Percentiles rank a stretch among this genome's conserved stretches.
Evolutionary conservation across 2,888 invertebrate species (phyloP).

Genomic region (Cryptocheilus praepositus): DNA sequence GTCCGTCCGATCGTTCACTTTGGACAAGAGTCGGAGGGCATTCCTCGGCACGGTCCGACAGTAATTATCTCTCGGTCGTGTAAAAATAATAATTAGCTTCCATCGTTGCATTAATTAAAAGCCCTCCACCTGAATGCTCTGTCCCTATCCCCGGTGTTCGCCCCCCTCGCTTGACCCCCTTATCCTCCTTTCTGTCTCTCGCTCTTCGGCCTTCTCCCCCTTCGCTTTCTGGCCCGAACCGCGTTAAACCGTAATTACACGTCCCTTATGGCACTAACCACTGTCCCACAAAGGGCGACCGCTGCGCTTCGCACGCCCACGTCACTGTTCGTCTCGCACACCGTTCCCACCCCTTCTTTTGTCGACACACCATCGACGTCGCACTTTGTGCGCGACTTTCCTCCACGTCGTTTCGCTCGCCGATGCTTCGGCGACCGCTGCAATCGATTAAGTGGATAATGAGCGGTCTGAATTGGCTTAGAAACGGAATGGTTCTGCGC

Average conservation of each 20-base stretch:
- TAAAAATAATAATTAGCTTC: slow-evolving; percentile 72
- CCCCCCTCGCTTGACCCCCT: slow-evolving; percentile 12
- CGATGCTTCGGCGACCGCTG: too few species aligned
- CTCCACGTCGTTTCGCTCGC: too few species aligned
- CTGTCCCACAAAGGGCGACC: slow-evolving; percentile 50
- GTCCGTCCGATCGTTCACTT: neutral
- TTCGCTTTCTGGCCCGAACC: slow-evolving; percentile 16
- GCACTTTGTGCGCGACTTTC: too few species aligned
- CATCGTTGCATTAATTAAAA: slow-evolving; percentile 66
- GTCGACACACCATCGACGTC: too few species aligned
- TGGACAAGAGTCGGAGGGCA: neutral
- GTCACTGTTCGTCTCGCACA: slow-evolving; percentile 21
- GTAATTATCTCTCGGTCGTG: slow-evolving; percentile 68
- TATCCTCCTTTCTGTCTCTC: slow-evolving; percentile 10
- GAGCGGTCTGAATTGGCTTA: too few species aligned
- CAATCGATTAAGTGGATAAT: too few species aligned
- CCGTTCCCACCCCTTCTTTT: neutral
- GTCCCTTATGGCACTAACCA: slow-evolving; percentile 48
- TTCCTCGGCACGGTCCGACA: slow-evolving; percentile 39
- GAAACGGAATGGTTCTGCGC: too few species aligned
- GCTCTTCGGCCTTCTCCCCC: slow-evolving; percentile 7
- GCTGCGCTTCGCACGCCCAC: slow-evolving; percentile 43
- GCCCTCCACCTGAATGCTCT: slow-evolving; percentile 29
- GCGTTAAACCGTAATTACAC: slow-evolving; percentile 48
- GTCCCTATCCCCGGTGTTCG: slow-evolving; percentile 5